Evolutionary conservation across 2,888 invertebrate genomes (phyloP).

Genomic region (Eilema depressum): DNA sequence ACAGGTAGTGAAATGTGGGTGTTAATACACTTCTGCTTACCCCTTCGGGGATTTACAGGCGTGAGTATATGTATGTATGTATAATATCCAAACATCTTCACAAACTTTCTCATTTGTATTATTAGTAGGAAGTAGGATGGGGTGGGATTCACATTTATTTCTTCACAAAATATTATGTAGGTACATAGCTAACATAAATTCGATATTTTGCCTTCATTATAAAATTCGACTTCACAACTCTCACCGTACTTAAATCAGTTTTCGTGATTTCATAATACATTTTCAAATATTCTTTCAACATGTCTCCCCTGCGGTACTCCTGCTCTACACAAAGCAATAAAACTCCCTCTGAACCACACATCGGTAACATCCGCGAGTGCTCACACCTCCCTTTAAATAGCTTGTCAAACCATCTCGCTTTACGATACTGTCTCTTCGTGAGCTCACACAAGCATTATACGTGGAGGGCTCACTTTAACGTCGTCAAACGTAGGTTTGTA

Average conservation of each 20-base stretch:
- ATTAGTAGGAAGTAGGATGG: too few species aligned
- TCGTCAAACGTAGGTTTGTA: slow-evolving; percentile 22
- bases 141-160: too few species aligned
- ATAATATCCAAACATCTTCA: too few species aligned
- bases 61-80: too few species aligned
- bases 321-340: slow-evolving; percentile 10
- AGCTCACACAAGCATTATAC: slow-evolving; percentile 35
- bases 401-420: slow-evolving; percentile 52
- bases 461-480: slow-evolving; percentile 20
- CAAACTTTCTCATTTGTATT: too few species aligned
- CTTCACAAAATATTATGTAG: too few species aligned
- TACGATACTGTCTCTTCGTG: slow-evolving; percentile 46
- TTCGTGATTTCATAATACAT: neutral
- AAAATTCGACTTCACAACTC: neutral
- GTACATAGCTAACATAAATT: too few species aligned
- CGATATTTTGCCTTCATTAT: too few species aligned
- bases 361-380: slow-evolving; percentile 11
- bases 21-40: too few species aligned
- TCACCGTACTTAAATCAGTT: neutral
- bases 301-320: neutral
- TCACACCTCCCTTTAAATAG: slow-evolving; percentile 39
- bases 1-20: too few species aligned
- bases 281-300: neutral
- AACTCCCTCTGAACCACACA: slow-evolving; percentile 15
- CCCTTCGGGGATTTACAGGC: too few species aligned